A percentile compares a stretch with the other conserved stretches of the same genome.
Evolutionary conservation across 2,797 vertebrate species (phyloP).

Genomic region (Urophycis tenuis): DNA sequence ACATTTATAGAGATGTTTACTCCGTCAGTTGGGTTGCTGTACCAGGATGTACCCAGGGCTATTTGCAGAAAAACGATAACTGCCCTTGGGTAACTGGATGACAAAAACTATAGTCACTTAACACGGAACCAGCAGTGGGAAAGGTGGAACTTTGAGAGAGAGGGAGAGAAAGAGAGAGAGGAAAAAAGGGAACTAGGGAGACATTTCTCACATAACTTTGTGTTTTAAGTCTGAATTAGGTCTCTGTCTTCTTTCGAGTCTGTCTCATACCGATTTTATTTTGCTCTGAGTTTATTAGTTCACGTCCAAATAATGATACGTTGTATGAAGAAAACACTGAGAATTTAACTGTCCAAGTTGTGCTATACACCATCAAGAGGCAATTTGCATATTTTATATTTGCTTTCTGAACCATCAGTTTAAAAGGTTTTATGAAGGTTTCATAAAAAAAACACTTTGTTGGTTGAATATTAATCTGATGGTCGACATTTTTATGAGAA

Average conservation of each 20-base stretch:
- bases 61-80: slow-evolving; percentile 49
- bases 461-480: neutral
- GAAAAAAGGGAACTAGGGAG: neutral
- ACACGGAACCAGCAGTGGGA: slow-evolving; percentile 54
- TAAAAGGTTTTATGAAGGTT: neutral
- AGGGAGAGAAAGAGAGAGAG: slow-evolving; percentile 21
- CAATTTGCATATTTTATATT: neutral
- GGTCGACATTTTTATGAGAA: neutral
- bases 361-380: neutral
- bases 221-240: no score
- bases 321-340: neutral
- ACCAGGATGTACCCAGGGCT: slow-evolving; percentile 59
- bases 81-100: slow-evolving; percentile 36
- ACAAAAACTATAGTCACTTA: slow-evolving; percentile 27
- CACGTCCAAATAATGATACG: neutral
- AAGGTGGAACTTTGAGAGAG: slow-evolving; percentile 43
- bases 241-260: neutral
- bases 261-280: neutral
- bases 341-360: neutral
- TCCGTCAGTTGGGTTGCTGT: slow-evolving; percentile 46
- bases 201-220: neutral
- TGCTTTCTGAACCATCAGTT: neutral
- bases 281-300: neutral
- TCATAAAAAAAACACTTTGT: neutral
- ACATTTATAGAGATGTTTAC: slow-evolving; percentile 12